Percentiles rank a stretch among this genome's conserved stretches.
phyloP scores from a whole-genome alignment of 2,113 vertebrate genomes.

The Xiphophorus couchianus region DNA sequence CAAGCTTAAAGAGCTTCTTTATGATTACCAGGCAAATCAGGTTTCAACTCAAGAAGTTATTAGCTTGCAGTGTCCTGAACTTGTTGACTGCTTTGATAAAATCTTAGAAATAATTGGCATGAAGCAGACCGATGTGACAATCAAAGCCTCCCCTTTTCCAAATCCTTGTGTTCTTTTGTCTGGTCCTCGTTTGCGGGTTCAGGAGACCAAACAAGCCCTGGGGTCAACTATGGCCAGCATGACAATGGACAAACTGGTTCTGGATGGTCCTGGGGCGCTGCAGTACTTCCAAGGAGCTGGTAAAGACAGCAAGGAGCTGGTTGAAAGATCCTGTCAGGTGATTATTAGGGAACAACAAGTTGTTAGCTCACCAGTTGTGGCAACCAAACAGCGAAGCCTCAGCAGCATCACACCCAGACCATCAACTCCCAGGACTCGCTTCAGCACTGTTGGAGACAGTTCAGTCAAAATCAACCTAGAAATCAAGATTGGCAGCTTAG shows the following conservation, averaged over 20 bases:
- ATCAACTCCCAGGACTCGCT: fast-evolving
- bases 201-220: slow-evolving; percentile 20
- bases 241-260: not conserved
- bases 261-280: slow-evolving; percentile 60
- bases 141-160: slow-evolving; percentile 26
- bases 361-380: not conserved
- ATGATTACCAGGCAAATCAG: slow-evolving; percentile 55
- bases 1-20: slow-evolving; percentile 51
- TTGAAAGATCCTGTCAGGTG: slow-evolving; percentile 53
- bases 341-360: slow-evolving; percentile 28
- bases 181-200: slow-evolving; percentile 54
- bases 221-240: slow-evolving; percentile 24
- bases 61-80: slow-evolving; percentile 31
- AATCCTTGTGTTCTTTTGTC: slow-evolving; percentile 49
- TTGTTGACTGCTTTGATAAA: slow-evolving; percentile 56
- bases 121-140: slow-evolving; percentile 24
- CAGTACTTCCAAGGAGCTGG: slow-evolving; percentile 59
- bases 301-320: slow-evolving; percentile 25
- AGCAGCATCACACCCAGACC: not conserved
- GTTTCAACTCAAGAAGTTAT: slow-evolving; percentile 29
- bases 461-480: slow-evolving; percentile 32
- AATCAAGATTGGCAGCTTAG: slow-evolving; percentile 61
- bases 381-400: not conserved
- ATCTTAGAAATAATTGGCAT: slow-evolving; percentile 45
- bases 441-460: not conserved